Base-by-base conservation (phyloP, 1,140 invertebrate genomes). In the Pentalonia nigronervosa region DNA sequence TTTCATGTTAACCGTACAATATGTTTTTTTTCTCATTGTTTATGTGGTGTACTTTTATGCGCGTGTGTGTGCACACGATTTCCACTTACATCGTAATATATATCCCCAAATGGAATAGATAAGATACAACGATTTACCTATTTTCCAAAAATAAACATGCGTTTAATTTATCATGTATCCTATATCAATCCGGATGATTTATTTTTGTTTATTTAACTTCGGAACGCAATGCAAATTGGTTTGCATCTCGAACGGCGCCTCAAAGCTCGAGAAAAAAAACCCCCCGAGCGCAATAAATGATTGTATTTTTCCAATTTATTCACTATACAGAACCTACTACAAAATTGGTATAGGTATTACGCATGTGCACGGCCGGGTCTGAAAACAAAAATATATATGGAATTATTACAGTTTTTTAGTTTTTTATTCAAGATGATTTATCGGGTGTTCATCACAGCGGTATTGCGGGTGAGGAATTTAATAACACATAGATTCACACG, bases 121-220 rank as follows among this genome's bases (percentile, higher is more conserved):
- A 84, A 84, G 41, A 84, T 84, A 41, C 83, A 84, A 25, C 41
- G 83, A 45, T 41, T 84, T 84, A 84, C 83, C 41, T 84, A 23
- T 84, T 41, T 41, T 84, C 83, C 8, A 6, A 84, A 84, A 84
- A 45, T 84, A 84, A 84, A 84, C 36, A 84, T 14, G 7, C 83
- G 25, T 84, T 41, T 41, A 84, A 84, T 84, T 41, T 84, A 84
- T 84, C 83, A 84, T 84, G 83, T 41, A 84, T 41, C 36, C 36
- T 84, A 84, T 84, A 84, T 84, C 41, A 9, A 84, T 45, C 41
- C 20, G 8, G 83, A 41, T 84, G 83, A 84, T 84, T 84, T 84
- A 84, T 84, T 84, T 84, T 41, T 84, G 83, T 84, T 84, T 41
- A 21, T 84, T 84, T 45, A 84, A 84, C 83, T 84, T 45, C 21